Evolutionary conservation across 2,113 vertebrate genomes (phyloP), one percentile per base, ranked within the genome.

Genomic region (Nycticryphes semicollaris): DNA sequence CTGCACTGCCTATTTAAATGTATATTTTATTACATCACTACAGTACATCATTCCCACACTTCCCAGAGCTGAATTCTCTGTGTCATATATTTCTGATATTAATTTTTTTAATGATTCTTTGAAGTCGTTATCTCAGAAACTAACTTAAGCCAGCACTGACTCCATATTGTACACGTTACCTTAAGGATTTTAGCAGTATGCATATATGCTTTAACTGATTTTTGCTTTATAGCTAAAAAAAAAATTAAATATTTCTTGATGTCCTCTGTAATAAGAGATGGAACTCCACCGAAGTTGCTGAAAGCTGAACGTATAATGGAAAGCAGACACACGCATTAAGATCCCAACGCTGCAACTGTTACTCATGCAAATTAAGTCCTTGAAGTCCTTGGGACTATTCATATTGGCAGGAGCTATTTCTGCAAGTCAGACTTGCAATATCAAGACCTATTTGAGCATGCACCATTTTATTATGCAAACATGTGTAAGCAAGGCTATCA

Each of bases 341-440:
- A 95, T 50, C 70, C 66, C 74, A 41, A 5, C 0, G 5, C 90
- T 73, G 74, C 57, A 72, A 84, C 41, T 53, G 76, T 69, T 76
- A 93, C 59, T 74, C 45, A 37, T 69, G 91, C 69, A 95, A 94
- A 96, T 94, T 14, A 92, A 91, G 87, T 9, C 89, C 95, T 93
- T 93, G 94, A 96, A 95, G 92, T 84, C 67, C 28, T 54, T 4
- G 59, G 66, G 73, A 69, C 3, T 35, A 54, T 69, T 90, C 62
- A 73, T 30, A 28, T 13, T 5, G 69, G 90, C 23, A 75, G 37
- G 17, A 91, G 63, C 27, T 75, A 87, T 82, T 89, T 35, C 41
- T 60, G 66, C 57, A 45, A 78, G 64, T 15, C 73, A 78, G 33
- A 68, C 53, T 35, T 33, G 74, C 69, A 57, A n/a, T 68, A 95